Conservation (phyloP, 2,888 invertebrate species). For the Pecten maximus region DNA sequence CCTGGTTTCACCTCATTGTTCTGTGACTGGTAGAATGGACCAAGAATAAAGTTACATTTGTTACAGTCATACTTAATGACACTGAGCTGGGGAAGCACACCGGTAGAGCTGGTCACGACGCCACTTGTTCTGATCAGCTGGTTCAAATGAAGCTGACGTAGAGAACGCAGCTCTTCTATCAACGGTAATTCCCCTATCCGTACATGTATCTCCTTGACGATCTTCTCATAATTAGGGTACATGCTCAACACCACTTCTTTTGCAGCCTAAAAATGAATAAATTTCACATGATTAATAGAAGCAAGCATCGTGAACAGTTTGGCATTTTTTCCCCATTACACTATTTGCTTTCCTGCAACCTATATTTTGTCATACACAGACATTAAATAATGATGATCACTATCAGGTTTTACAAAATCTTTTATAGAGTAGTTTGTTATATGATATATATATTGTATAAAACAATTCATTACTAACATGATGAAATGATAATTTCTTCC, state of each 20-base stretch:
- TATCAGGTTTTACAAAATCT: no score
- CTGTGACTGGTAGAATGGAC: conserved; percentile 97
- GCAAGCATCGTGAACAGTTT: background rate
- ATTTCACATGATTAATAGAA: background rate
- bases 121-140: conserved; percentile 96
- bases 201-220: conserved; percentile 96
- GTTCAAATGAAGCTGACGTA: conserved; percentile 90
- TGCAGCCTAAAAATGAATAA: conserved; percentile 81
- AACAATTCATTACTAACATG: no score
- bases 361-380: no score
- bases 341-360: no score
- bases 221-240: conserved; percentile 97
- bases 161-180: conserved; percentile 96
- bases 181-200: conserved; percentile 96
- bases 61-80: conserved; percentile 98
- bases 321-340: no score
- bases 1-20: conserved; percentile 97
- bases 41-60: conserved; percentile 96
- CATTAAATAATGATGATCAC: no score
- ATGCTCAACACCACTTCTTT: conserved; percentile 92
- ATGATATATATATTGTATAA: no score
- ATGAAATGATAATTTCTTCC: no score
- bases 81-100: conserved; percentile 93
- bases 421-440: no score
- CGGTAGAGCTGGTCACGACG: conserved; percentile 97